Evolutionary conservation across 2,888 invertebrate genomes (phyloP).

Genomic region (Drosophila dives): DNA sequence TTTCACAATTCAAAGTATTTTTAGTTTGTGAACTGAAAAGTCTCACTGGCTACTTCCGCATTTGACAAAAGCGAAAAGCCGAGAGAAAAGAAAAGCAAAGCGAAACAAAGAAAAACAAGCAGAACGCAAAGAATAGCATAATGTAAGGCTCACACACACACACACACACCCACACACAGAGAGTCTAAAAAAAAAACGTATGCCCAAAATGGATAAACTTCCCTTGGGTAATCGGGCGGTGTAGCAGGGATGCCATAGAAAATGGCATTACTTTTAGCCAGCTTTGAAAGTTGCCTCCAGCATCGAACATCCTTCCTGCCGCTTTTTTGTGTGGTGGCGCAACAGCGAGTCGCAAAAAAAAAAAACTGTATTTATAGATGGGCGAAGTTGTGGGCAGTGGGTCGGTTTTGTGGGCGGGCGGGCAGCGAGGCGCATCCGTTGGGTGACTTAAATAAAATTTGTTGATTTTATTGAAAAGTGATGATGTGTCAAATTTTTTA

Average conservation of each 20-base stretch:
- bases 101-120: slow-evolving; percentile 46
- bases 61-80: slow-evolving; percentile 66
- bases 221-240: slow-evolving; percentile 44
- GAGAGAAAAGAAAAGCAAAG: slow-evolving; percentile 45
- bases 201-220: slow-evolving; percentile 78
- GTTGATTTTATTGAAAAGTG: slow-evolving; percentile 81
- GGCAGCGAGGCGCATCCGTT: slow-evolving; percentile 66
- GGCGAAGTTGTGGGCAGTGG: not conserved
- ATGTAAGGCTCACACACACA: slow-evolving; percentile 22
- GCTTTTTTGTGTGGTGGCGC: slow-evolving; percentile 32
- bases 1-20: slow-evolving; percentile 73
- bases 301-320: slow-evolving; percentile 48
- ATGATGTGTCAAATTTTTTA: slow-evolving; percentile 81
- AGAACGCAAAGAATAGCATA: slow-evolving; percentile 23
- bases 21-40: slow-evolving; percentile 25
- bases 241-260: slow-evolving; percentile 35
- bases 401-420: not conserved
- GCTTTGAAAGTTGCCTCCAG: slow-evolving; percentile 6
- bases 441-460: slow-evolving; percentile 81
- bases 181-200: slow-evolving; percentile 63
- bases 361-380: not conserved
- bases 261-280: slow-evolving; percentile 64
- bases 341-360: slow-evolving; percentile 19
- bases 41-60: slow-evolving; percentile 57
- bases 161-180: slow-evolving; percentile 1